Percentiles rank a stretch among this genome's conserved stretches.
These are phyloP conservation scores for Dipodomys ordii DNA, from an alignment of 2,113 vertebrate genomes.

Conservation along the genomic window DNA sequence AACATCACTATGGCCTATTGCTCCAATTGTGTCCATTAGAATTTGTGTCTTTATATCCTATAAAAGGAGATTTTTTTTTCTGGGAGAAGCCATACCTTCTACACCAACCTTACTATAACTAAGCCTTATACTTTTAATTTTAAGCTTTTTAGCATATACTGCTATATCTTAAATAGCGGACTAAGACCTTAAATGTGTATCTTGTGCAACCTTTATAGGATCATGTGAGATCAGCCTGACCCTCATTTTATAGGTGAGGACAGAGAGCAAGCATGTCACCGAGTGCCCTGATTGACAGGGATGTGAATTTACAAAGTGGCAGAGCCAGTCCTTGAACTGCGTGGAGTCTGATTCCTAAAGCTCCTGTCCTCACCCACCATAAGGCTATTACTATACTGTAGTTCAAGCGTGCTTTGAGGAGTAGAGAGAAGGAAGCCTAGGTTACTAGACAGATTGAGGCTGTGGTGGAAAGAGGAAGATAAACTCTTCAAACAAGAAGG, in stretches of 20 bases:
- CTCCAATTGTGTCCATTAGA: not conserved
- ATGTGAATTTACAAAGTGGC: not conserved
- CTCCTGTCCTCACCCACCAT: not conserved
- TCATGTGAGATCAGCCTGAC: not conserved
- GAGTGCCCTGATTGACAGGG: not conserved
- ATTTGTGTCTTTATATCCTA: not conserved
- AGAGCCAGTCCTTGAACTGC: not conserved
- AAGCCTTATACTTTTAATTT: constrained; percentile 16
- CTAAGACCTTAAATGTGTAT: not conserved
- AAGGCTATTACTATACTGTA: not conserved
- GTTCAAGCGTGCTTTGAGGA: not conserved
- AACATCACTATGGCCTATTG: not conserved
- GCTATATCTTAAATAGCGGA: not conserved
- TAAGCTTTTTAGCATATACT: not conserved
- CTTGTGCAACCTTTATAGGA: not conserved
- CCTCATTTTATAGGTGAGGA: not conserved
- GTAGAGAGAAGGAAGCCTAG: not conserved
- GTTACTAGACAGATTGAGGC: not conserved
- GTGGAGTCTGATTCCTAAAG: not conserved
- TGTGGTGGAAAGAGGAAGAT: no score
- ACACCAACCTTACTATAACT: not conserved
- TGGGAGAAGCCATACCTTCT: not conserved
- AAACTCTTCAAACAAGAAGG: not conserved
- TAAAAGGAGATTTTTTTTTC: constrained; percentile 45
- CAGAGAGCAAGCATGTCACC: not conserved